A percentile compares a stretch with the other conserved stretches of the same genome.
Conservation (phyloP, 2,113 vertebrate genomes). For the Martes martes region DNA sequence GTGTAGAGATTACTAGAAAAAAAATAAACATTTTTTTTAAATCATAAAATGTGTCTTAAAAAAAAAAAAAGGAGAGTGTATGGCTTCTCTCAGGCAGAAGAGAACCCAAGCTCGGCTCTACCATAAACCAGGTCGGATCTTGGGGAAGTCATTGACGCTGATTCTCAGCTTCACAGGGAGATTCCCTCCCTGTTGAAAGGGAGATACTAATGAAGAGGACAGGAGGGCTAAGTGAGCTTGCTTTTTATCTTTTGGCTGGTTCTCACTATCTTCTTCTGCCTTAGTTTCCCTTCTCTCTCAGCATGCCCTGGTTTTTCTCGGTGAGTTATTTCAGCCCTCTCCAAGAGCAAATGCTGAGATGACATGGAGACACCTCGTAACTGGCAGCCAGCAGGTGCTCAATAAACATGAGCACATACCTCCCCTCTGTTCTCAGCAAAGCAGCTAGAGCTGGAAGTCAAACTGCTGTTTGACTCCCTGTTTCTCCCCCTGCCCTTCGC, state of each 20-base stretch:
- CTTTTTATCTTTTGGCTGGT: neutral
- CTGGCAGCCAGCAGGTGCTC: slow-evolving; percentile 18
- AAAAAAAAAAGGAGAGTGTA: neutral
- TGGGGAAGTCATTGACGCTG: neutral
- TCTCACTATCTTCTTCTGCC: neutral
- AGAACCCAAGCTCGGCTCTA: slow-evolving; percentile 7
- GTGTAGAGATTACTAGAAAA: neutral
- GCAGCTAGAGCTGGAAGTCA: neutral
- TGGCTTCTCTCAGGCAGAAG: neutral
- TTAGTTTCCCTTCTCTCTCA: slow-evolving; percentile 11
- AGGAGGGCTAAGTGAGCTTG: neutral
- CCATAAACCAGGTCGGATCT: neutral
- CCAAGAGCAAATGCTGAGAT: neutral
- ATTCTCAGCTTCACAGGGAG: neutral
- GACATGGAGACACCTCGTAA: slow-evolving; percentile 18
- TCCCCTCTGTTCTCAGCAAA: slow-evolving; percentile 12
- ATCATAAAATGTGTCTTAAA: neutral
- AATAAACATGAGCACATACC: neutral
- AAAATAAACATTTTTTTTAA: neutral
- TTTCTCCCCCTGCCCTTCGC: neutral
- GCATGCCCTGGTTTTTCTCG: neutral
- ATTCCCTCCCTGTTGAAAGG: neutral
- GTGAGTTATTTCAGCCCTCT: neutral
- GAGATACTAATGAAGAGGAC: neutral
- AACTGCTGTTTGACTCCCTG: neutral